Conservation (phyloP, 2,797 vertebrate genomes). For the Peromyscus attwateri region DNA sequence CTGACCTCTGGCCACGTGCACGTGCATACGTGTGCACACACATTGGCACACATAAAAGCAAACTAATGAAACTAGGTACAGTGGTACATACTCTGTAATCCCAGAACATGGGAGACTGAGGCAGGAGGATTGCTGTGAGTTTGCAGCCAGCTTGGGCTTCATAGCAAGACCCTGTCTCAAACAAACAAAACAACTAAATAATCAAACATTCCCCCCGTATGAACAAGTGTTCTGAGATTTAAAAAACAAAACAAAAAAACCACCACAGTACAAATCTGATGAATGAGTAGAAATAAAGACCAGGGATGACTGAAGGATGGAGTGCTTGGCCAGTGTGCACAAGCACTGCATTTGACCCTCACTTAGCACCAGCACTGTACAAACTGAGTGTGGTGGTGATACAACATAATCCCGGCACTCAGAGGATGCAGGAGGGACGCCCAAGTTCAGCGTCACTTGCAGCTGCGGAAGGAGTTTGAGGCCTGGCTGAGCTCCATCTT, state of each 20-base stretch:
- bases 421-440: background rate
- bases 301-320: background rate
- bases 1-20: background rate
- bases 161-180: background rate
- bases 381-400: background rate
- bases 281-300: background rate
- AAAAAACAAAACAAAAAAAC: background rate
- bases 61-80: background rate
- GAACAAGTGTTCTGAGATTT: conserved; percentile 11
- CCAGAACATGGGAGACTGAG: background rate
- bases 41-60: background rate
- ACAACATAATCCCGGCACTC: background rate
- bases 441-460: background rate
- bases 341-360: no score
- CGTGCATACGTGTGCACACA: background rate
- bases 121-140: background rate
- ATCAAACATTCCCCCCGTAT: background rate
- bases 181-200: conserved; percentile 18
- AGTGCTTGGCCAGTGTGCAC: background rate
- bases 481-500: background rate
- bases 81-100: background rate
- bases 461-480: background rate
- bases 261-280: background rate
- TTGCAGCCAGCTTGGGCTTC: background rate
- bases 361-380: background rate